A percentile compares a stretch with the other conserved stretches of the same genome.
Conservation (phyloP, 2,888 invertebrate species). For the Chrysomela aeneicollis region DNA sequence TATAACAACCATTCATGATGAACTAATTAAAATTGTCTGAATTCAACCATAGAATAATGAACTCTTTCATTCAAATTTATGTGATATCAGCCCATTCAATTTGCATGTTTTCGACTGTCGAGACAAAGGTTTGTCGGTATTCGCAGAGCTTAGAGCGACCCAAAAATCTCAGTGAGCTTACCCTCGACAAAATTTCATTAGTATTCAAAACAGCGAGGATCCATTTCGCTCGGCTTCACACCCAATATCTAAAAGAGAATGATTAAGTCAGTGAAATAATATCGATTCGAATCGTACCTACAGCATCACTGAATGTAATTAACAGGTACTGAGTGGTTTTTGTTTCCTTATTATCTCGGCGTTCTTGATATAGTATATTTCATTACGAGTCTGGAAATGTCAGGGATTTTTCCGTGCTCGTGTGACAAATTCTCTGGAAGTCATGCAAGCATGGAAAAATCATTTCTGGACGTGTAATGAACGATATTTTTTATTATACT, state of each 20-base stretch:
- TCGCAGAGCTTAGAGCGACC: conserved; percentile 36
- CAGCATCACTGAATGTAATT: too few species aligned
- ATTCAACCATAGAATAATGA: background rate
- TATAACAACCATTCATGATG: too few species aligned
- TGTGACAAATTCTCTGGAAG: too few species aligned
- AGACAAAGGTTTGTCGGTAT: conserved; percentile 32
- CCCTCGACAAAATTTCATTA: conserved; percentile 16
- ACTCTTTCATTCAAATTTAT: conserved; percentile 31
- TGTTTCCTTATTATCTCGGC: too few species aligned
- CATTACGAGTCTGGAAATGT: too few species aligned
- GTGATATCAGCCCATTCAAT: conserved; percentile 31
- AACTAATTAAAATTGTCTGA: background rate
- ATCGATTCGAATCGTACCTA: background rate
- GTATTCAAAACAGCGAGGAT: conserved; percentile 2
- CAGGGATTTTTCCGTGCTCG: too few species aligned
- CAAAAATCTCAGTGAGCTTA: conserved; percentile 28
- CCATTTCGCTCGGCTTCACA: background rate
- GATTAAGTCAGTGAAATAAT: background rate
- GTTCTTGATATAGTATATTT: too few species aligned
- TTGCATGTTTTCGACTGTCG: conserved; percentile 37
- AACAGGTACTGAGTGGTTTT: too few species aligned
- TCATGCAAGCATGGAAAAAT: too few species aligned
- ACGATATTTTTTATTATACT: too few species aligned
- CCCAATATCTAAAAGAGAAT: background rate
- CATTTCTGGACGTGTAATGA: too few species aligned